These are phyloP conservation scores for Tenthredo notha DNA, from an alignment of 2,888 invertebrate species.

Conservation along the genomic window DNA sequence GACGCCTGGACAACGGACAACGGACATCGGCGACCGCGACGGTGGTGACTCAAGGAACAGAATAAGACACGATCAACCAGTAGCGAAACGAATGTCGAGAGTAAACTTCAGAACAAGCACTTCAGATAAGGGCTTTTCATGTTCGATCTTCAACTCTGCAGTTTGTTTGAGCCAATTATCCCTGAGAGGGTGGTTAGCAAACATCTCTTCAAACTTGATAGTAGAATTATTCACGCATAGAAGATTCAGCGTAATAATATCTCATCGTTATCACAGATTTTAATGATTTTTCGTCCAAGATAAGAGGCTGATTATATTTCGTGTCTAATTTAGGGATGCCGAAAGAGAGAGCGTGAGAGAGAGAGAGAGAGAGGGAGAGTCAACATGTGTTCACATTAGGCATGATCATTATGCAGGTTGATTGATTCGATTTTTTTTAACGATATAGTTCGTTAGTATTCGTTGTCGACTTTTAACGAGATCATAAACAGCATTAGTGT, in stretches of 20 bases:
- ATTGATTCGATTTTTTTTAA: constrained; percentile 3
- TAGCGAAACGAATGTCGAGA: constrained; percentile 35
- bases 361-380: too few species aligned
- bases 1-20: constrained; percentile 44
- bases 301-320: not conserved
- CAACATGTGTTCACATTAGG: not conserved
- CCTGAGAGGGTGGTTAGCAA: not conserved
- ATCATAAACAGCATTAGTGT: constrained; percentile 1
- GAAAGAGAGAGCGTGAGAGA: too few species aligned
- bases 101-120: constrained; percentile 27
- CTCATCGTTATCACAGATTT: not conserved
- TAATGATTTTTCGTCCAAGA: not conserved
- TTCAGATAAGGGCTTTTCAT: constrained; percentile 37
- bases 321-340: not conserved
- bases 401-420: not conserved
- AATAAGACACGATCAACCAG: constrained; percentile 46
- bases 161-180: constrained; percentile 18
- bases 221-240: not conserved
- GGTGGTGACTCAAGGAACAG: constrained; percentile 43
- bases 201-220: not conserved
- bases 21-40: constrained; percentile 40
- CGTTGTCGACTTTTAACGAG: not conserved
- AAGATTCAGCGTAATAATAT: not conserved
- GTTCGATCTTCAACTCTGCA: not conserved
- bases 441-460: not conserved